phyloP scores from a whole-genome alignment of 2,113 vertebrate genomes.

The Silurus glanis region DNA sequence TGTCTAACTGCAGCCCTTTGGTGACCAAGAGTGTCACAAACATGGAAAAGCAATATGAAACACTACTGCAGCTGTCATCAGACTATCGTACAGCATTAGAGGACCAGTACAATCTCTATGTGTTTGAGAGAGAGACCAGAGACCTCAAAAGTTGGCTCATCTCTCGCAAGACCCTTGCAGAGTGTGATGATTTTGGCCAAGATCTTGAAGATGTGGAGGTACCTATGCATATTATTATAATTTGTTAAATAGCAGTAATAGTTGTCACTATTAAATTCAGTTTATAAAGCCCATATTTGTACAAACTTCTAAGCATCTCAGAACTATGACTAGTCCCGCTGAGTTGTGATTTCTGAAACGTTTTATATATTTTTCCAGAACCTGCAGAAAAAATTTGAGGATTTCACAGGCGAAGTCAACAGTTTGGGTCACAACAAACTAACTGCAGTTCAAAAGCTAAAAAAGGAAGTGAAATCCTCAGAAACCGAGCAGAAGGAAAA shows the following conservation, averaged over 20 bases:
- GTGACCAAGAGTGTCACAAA: constrained; percentile 71
- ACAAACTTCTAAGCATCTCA: neutral
- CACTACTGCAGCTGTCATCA: constrained; percentile 68
- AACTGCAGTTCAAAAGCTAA: constrained; percentile 71
- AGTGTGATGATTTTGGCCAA: constrained; percentile 80
- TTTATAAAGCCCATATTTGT: neutral
- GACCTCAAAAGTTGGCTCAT: constrained; percentile 81
- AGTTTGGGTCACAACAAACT: constrained; percentile 77
- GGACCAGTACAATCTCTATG: constrained; percentile 78
- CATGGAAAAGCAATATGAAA: constrained; percentile 65
- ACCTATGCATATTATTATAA: neutral
- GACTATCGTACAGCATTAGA: constrained; percentile 64
- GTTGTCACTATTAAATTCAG: neutral
- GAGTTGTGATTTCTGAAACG: neutral
- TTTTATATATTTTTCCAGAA: constrained; percentile 63
- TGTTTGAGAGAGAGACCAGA: constrained; percentile 79
- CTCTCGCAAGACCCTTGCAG: constrained; percentile 70
- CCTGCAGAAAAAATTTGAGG: constrained; percentile 81
- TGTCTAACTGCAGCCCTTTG: constrained; percentile 58
- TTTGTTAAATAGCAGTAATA: neutral
- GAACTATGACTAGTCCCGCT: neutral
- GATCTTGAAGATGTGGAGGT: constrained; percentile 85
- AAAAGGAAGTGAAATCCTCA: constrained; percentile 65
- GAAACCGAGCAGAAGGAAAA: constrained; percentile 68
- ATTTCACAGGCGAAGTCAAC: constrained; percentile 77